Conservation (phyloP, 1,140 invertebrate genomes). For the Drosophila carrolli region DNA sequence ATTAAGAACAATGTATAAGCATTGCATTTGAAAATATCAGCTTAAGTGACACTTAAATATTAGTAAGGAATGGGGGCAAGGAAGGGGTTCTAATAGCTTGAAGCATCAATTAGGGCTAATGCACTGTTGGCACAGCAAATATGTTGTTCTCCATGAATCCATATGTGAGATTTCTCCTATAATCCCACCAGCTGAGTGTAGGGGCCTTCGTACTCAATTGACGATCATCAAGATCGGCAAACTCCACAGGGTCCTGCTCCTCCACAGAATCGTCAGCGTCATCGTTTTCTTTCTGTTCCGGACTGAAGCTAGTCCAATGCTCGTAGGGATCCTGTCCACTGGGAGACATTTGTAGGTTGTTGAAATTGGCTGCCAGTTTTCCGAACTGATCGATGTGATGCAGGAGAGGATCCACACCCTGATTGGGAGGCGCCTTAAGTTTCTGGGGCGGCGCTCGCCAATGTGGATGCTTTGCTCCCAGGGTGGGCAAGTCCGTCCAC, state of each 20-base stretch:
- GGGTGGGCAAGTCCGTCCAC: constrained; percentile 75
- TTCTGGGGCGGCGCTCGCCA: constrained; percentile 2
- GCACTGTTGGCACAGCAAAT: constrained; percentile 63
- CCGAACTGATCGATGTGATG: constrained; percentile 79
- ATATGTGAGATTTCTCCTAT: constrained; percentile 70
- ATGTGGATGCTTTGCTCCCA: constrained; percentile 50
- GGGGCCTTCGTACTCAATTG: constrained; percentile 9
- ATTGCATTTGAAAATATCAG: constrained; percentile 1
- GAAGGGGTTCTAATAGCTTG: constrained; percentile 16
- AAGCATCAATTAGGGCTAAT: constrained; percentile 24
- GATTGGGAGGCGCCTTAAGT: constrained; percentile 21
- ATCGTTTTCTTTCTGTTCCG: constrained; percentile 43
- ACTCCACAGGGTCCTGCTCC: constrained; percentile 57
- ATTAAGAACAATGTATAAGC: background rate
- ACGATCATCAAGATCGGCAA: constrained; percentile 36
- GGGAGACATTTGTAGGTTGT: constrained; percentile 56
- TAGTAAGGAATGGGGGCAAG: constrained; percentile 55
- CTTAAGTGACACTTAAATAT: constrained; percentile 16
- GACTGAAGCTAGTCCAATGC: constrained; percentile 79
- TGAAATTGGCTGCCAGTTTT: constrained; percentile 75
- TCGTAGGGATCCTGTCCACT: constrained; percentile 56
- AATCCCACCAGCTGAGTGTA: constrained; percentile 61
- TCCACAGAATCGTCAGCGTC: constrained; percentile 60
- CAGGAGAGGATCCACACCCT: constrained; percentile 67
- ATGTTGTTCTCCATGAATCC: constrained; percentile 73